These are phyloP conservation scores for Hippasteria phrygiana DNA, from an alignment of 53 echinoderm and acorn worm genomes.

Conservation along the genomic window DNA sequence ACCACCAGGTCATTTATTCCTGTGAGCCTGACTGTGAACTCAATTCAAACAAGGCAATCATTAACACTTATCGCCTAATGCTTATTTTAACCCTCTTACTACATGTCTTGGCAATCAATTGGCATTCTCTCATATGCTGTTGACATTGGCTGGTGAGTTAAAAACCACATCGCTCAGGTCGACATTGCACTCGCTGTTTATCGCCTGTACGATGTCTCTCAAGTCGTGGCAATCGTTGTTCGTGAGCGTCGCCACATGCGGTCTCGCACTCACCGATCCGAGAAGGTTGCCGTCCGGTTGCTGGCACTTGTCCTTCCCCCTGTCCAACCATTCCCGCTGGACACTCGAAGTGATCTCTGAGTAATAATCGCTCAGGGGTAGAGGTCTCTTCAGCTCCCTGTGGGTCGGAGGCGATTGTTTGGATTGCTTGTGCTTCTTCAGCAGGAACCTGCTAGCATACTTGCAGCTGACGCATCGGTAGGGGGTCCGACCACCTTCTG, in stretches of 20 bases:
- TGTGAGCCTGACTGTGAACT: too few species aligned
- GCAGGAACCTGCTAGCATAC: conserved; percentile 11
- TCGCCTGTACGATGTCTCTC: conserved; percentile 10
- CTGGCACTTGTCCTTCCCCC: neutral
- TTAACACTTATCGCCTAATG: too few species aligned
- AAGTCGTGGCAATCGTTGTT: conserved; percentile 18
- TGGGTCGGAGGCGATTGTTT: neutral
- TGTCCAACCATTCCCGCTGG: neutral
- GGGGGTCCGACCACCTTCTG: neutral
- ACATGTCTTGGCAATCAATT: neutral
- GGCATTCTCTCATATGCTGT: conserved; percentile 9
- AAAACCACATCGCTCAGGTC: conserved; percentile 16
- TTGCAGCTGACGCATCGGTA: conserved; percentile 27
- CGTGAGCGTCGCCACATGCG: neutral
- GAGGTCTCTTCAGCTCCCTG: neutral
- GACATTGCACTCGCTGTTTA: conserved; percentile 18
- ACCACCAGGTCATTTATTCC: too few species aligned
- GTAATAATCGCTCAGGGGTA: neutral
- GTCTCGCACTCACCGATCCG: neutral
- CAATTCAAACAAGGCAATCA: too few species aligned
- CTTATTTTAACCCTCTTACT: too few species aligned
- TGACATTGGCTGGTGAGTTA: neutral
- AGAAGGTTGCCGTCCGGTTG: neutral
- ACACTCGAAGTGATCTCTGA: neutral
- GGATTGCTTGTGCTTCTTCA: neutral